phyloP scores from a whole-genome alignment of 2,113 vertebrate genomes.

The Perccottus glenii region DNA sequence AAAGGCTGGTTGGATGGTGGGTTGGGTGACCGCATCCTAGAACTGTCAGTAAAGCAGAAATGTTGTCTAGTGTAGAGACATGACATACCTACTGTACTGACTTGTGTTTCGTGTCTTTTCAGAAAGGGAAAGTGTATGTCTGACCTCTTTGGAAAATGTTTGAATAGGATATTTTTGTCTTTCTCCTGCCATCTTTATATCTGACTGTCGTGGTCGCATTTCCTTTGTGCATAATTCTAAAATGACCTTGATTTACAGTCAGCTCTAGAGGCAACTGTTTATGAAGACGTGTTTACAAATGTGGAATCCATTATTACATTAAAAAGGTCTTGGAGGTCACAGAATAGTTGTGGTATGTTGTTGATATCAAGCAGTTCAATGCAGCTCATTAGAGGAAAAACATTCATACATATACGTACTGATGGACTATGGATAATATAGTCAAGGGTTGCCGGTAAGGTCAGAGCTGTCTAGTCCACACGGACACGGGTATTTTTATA shows the following conservation, averaged over 20 bases:
- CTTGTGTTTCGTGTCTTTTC: conserved; percentile 3
- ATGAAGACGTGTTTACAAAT: not conserved
- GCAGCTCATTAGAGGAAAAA: conserved; percentile 43
- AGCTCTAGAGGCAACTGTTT: not conserved
- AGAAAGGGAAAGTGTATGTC: not conserved
- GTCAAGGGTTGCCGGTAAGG: conserved; percentile 31
- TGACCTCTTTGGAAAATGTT: not conserved
- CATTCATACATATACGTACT: conserved; percentile 3
- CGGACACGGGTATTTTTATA: too few relatives aligned
- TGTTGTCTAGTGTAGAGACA: conserved; percentile 8
- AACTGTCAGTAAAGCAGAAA: conserved; percentile 22
- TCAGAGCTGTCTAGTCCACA: conserved; percentile 30
- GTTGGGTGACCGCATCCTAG: conserved; percentile 2
- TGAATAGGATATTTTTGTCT: not conserved
- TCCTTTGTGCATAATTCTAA: not conserved
- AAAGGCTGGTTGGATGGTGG: conserved; percentile 16
- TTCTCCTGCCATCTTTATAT: not conserved
- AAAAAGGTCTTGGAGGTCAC: conserved; percentile 6
- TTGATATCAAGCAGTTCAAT: conserved; percentile 22
- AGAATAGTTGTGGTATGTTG: conserved; percentile 10
- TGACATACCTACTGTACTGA: conserved; percentile 1
- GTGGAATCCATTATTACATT: conserved; percentile 10
- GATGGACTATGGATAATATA: conserved; percentile 14
- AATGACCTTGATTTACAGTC: not conserved
- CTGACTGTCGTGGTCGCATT: not conserved